A percentile compares a stretch with the other conserved stretches of the same genome.
Evolutionary conservation across 2,113 vertebrate genomes (phyloP).

Genomic region (Bettongia penicillata): DNA sequence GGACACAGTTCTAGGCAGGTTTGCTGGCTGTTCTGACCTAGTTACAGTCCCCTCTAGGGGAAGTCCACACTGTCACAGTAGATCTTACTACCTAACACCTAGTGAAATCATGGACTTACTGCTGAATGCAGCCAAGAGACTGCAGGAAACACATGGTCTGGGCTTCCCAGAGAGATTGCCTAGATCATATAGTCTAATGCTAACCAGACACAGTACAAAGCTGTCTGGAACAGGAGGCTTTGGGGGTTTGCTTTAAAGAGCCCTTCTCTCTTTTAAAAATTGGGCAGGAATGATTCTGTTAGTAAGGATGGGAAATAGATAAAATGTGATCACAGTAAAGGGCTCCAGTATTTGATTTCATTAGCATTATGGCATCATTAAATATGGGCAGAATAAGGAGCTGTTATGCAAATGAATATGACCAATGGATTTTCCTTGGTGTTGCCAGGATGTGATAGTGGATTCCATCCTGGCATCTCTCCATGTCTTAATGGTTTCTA

Average conservation of each 20-base stretch:
- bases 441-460: not conserved
- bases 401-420: not conserved
- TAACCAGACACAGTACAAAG: constrained; percentile 66
- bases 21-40: constrained; percentile 68
- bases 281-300: constrained; percentile 3
- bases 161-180: constrained; percentile 58
- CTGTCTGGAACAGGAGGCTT: constrained; percentile 34
- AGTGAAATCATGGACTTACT: constrained; percentile 75
- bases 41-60: constrained; percentile 71
- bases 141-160: constrained; percentile 70
- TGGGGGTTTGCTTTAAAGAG: constrained; percentile 48
- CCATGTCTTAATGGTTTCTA: constrained; percentile 31
- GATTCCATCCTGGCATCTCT: not conserved
- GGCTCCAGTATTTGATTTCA: constrained; percentile 25
- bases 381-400: not conserved
- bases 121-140: constrained; percentile 68
- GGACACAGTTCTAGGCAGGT: constrained; percentile 61
- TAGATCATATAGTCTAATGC: constrained; percentile 56
- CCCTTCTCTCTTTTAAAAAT: constrained; percentile 7
- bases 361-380: constrained; percentile 34
- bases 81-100: constrained; percentile 79
- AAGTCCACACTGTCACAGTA: constrained; percentile 69
- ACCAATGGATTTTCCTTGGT: not conserved
- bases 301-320: not conserved
- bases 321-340: constrained; percentile 18